These are phyloP conservation scores for Parnassius mnemosyne DNA, from an alignment of 2,888 invertebrate species.

Conservation along the genomic window DNA sequence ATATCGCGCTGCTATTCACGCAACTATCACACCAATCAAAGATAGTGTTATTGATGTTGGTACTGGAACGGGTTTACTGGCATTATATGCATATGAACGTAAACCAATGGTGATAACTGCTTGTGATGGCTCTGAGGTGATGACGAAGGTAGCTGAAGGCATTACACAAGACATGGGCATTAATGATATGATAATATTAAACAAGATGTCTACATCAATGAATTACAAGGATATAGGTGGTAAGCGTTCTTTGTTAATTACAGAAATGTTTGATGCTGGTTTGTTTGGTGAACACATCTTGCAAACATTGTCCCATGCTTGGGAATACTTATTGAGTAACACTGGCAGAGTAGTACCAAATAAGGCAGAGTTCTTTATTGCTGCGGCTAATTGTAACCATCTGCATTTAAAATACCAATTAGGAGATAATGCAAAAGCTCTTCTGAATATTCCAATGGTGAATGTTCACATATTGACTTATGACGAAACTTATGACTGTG, in stretches of 20 bases:
- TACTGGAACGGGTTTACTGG: slow-evolving; percentile 87
- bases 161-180: slow-evolving; percentile 75
- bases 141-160: slow-evolving; percentile 80
- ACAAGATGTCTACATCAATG: slow-evolving; percentile 80
- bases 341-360: slow-evolving; percentile 81
- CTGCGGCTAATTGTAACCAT: slow-evolving; percentile 80
- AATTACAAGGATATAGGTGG: slow-evolving; percentile 73
- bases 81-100: slow-evolving; percentile 82
- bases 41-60: slow-evolving; percentile 87
- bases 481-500: slow-evolving; percentile 85
- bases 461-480: slow-evolving; percentile 50
- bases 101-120: slow-evolving; percentile 81
- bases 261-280: slow-evolving; percentile 90
- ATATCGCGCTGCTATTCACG: slow-evolving; percentile 82
- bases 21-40: slow-evolving; percentile 64
- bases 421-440: slow-evolving; percentile 41
- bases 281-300: slow-evolving; percentile 88
- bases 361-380: slow-evolving; percentile 82
- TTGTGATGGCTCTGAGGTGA: slow-evolving; percentile 84
- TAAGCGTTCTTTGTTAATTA: slow-evolving; percentile 83
- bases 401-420: slow-evolving; percentile 74
- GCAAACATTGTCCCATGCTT: slow-evolving; percentile 84
- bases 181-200: slow-evolving; percentile 76
- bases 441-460: slow-evolving; percentile 48
- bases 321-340: slow-evolving; percentile 78